Evolutionary conservation across 2,113 vertebrate species (phyloP), one percentile per base, ranked within the genome.

Genomic region (Pycnonotus jocosus): DNA sequence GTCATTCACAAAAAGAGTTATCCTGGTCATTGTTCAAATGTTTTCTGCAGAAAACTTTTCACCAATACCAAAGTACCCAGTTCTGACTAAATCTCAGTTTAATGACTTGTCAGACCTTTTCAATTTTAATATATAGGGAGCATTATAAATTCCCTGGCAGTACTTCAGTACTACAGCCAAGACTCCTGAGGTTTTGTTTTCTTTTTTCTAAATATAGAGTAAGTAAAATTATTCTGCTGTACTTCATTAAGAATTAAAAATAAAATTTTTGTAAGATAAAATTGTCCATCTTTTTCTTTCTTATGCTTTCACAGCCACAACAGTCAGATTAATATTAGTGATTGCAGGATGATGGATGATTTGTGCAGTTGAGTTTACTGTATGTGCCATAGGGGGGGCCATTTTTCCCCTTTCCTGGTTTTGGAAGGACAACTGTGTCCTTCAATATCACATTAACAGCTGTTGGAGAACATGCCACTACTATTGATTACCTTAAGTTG

Each of bases 301-400:
- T 69, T 81, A 16, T 37, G 47, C 14, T 64, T 78, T 62, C n/a
- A 53, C 23, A 28, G 45, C 22, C 27, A 50, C 33, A 88, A 45
- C 8, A 44, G n/a, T 64, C 64, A 61, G 37, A 90, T 51, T 78
- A 24, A 4, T 16, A 53, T 18, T 13, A 30, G 31, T 30, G 19
- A 64, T 9, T 37, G 20, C 4, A 19, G 28, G 2, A 12, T 61
- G 51, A 77, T 27, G 12, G 40, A 40, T 14, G 18, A 12, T 3
- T 31, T 0, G 0, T 4, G 7, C 17, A 77, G 64, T 1, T 30
- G 35, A 40, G 11, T 35, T 81, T n/a, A 69, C 15, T 64, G 15
- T 33, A 28, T 54, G 35, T 56, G 15, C 40, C 74, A 38, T 38
- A 38, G 38, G 38, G 38, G 23, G 5, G 6, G 10, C 4, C 11